phyloP scores from a whole-genome alignment of 2,113 vertebrate genomes.

The Dunckerocampus dactyliophorus region DNA sequence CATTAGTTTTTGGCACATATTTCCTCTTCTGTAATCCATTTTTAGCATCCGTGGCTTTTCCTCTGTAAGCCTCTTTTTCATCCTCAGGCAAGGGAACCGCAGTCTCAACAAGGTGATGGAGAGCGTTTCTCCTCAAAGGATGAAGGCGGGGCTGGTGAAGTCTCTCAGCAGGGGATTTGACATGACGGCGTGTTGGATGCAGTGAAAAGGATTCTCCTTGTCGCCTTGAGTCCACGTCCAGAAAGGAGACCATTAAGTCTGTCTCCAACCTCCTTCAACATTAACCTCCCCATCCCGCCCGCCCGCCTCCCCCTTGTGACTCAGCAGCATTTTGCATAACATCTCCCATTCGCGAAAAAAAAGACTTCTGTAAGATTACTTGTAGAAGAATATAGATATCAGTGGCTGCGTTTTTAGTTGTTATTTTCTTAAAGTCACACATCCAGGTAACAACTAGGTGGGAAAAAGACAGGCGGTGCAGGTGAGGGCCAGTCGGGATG shows the following conservation, averaged over 20 bases:
- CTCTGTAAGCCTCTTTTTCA: conserved; percentile 31
- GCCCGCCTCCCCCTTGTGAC: background rate
- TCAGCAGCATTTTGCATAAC: conserved; percentile 29
- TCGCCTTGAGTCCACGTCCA: too few relatives aligned
- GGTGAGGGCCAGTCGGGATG: conserved; percentile 49
- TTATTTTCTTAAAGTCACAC: conserved; percentile 27
- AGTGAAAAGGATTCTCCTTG: conserved; percentile 3
- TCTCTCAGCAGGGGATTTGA: conserved; percentile 32
- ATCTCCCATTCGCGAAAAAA: conserved; percentile 43
- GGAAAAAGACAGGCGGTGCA: conserved; percentile 53
- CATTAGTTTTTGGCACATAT: conserved; percentile 39
- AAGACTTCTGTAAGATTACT: conserved; percentile 41
- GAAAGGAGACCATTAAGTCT: conserved; percentile 15
- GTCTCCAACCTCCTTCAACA: conserved; percentile 16
- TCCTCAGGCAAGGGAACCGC: conserved; percentile 4
- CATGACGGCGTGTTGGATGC: background rate
- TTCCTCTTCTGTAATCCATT: conserved; percentile 40
- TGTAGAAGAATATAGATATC: conserved; percentile 53
- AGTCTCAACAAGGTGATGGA: conserved; percentile 23
- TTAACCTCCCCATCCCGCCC: background rate
- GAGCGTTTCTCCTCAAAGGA: conserved; percentile 17
- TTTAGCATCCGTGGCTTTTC: conserved; percentile 35
- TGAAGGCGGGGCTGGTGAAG: conserved; percentile 4
- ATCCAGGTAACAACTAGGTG: conserved; percentile 63
- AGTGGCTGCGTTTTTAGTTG: conserved; percentile 41